Evolutionary conservation across 2,113 vertebrate species (phyloP).

Genomic region (Balaeniceps rex): DNA sequence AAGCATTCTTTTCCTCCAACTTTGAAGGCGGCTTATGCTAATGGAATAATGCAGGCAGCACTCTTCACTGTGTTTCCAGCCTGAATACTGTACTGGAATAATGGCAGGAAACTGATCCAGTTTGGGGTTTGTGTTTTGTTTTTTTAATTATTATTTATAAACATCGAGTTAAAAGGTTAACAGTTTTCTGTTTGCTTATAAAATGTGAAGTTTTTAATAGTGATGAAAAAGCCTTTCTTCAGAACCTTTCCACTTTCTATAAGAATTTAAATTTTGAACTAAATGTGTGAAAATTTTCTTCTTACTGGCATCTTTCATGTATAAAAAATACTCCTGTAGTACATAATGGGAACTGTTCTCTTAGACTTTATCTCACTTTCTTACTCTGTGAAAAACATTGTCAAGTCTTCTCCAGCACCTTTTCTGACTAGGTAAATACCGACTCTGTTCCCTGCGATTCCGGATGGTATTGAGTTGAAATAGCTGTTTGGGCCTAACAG

Average conservation of each 20-base stretch:
- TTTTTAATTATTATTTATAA: not conserved
- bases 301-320: not conserved
- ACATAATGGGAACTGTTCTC: not conserved
- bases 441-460: not conserved
- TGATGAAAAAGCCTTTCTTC: not conserved
- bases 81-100: not conserved
- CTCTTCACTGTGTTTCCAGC: not conserved
- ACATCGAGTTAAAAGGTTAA: not conserved
- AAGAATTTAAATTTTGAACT: not conserved
- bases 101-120: not conserved
- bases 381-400: not conserved
- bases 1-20: not conserved
- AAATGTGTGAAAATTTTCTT: not conserved
- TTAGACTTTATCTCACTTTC: not conserved
- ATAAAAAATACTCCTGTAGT: not conserved
- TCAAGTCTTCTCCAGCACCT: not conserved
- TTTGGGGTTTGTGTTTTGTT: not conserved
- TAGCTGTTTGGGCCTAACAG: not conserved
- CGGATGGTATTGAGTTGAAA: not conserved
- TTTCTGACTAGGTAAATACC: not conserved
- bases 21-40: not conserved
- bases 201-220: not conserved
- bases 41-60: not conserved
- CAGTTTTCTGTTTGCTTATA: not conserved
- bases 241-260: not conserved